Conservation (phyloP, 1,140 invertebrate species). For the Trichonephila clavata region DNA sequence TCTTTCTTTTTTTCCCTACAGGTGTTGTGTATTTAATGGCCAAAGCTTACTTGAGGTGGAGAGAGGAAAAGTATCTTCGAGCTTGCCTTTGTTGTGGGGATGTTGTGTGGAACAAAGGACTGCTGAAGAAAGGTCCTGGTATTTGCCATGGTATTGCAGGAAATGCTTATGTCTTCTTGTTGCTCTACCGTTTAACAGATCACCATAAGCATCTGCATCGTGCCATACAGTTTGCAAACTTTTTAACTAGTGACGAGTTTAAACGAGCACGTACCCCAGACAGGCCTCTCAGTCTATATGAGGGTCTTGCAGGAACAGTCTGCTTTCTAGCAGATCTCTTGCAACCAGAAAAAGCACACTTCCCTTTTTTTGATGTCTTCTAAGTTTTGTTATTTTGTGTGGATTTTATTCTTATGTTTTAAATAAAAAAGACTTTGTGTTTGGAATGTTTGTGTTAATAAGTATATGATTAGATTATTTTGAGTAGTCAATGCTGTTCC, state of each 20-base stretch:
- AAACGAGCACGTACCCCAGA: conserved; percentile 88
- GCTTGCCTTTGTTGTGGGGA: conserved; percentile 87
- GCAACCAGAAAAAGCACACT: conserved; percentile 87
- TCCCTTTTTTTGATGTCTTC: conserved; percentile 93
- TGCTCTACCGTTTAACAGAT: conserved; percentile 88
- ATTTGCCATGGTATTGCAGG: conserved; percentile 93
- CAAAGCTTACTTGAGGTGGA: conserved; percentile 88
- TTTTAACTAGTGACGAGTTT: conserved; percentile 87
- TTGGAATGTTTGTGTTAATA: no score
- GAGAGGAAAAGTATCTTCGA: conserved; percentile 88
- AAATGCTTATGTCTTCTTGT: conserved; percentile 91
- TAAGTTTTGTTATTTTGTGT: background rate
- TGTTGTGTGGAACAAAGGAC: conserved; percentile 89
- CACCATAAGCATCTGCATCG: conserved; percentile 87
- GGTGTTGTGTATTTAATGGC: conserved; percentile 90
- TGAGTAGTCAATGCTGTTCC: no score
- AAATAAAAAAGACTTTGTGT: no score
- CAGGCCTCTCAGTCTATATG: conserved; percentile 90
- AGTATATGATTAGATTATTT: no score
- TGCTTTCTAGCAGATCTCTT: conserved; percentile 90
- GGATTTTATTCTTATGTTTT: background rate
- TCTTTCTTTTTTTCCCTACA: conserved; percentile 77
- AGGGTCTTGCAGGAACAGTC: conserved; percentile 91
- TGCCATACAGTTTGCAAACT: conserved; percentile 89
- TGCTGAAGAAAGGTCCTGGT: conserved; percentile 89